Conservation (phyloP, 2,797 vertebrate genomes). For the Podarcis lilfordi region DNA sequence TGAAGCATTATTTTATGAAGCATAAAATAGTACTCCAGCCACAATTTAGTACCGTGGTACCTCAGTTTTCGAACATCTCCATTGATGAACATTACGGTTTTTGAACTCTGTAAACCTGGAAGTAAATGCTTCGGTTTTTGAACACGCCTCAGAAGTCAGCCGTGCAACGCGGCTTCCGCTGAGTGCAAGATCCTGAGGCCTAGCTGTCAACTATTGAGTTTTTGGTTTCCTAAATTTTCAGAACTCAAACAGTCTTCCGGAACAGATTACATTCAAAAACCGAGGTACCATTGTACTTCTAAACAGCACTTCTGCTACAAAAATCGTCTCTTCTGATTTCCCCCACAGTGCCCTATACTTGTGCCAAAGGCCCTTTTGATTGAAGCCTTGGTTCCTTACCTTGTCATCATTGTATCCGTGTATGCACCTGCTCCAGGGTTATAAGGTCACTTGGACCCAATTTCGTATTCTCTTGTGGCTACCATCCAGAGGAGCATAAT, state of each 20-base stretch:
- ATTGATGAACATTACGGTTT: too few species aligned
- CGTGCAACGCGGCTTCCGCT: too few species aligned
- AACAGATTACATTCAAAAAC: too few species aligned
- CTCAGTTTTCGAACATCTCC: too few species aligned
- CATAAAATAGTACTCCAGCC: not conserved
- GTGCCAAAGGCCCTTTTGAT: not conserved
- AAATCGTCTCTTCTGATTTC: not conserved
- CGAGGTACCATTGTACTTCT: too few species aligned
- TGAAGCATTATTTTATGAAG: slow-evolving; percentile 17
- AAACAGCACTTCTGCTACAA: not conserved
- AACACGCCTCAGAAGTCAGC: too few species aligned
- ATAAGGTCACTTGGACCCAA: slow-evolving; percentile 18
- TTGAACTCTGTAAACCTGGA: too few species aligned
- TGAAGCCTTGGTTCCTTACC: not conserved
- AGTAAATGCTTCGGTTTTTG: too few species aligned
- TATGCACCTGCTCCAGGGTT: not conserved
- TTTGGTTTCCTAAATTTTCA: too few species aligned
- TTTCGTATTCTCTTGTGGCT: slow-evolving; percentile 38
- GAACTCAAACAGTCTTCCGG: too few species aligned
- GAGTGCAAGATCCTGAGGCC: too few species aligned
- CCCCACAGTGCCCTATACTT: not conserved
- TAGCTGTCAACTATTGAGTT: too few species aligned
- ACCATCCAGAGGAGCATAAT: not conserved
- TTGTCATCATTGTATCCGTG: slow-evolving; percentile 5
- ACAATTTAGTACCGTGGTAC: not conserved